Percentiles rank a stretch among this genome's conserved stretches.
These are phyloP conservation scores for Motacilla alba DNA, from an alignment of 2,113 vertebrate genomes.

Conservation along the genomic window DNA sequence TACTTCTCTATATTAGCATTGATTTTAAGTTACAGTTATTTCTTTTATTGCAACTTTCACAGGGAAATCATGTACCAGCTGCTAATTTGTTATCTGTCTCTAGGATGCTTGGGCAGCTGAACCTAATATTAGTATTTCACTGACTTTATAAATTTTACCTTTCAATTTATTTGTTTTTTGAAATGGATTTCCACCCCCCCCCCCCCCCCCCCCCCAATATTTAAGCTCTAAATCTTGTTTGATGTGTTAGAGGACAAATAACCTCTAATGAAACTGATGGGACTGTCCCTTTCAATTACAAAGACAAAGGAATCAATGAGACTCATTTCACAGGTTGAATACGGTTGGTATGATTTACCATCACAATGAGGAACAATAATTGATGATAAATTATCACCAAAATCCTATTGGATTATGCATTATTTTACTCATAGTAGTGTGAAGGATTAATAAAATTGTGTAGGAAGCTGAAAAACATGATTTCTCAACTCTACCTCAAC, in stretches of 20 bases:
- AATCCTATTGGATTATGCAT: slow-evolving; percentile 24
- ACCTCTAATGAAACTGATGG: slow-evolving; percentile 33
- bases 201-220: neutral
- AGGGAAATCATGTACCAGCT: neutral
- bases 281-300: slow-evolving; percentile 58
- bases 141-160: slow-evolving; percentile 20
- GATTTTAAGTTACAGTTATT: slow-evolving; percentile 22
- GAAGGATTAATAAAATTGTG: slow-evolving; percentile 41
- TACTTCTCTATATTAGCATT: slow-evolving; percentile 10
- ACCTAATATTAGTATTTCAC: neutral
- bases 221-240: slow-evolving; percentile 38
- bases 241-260: slow-evolving; percentile 28
- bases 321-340: slow-evolving; percentile 51
- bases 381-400: slow-evolving; percentile 31
- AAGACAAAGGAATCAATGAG: slow-evolving; percentile 57
- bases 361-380: slow-evolving; percentile 18
- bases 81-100: neutral
- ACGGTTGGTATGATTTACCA: slow-evolving; percentile 42
- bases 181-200: neutral
- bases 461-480: neutral
- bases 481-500: neutral
- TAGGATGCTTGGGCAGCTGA: neutral
- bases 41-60: slow-evolving; percentile 1
- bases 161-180: slow-evolving; percentile 9
- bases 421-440: neutral